These are phyloP conservation scores for Hippasteria phrygiana DNA, from an alignment of 53 echinoderm and acorn worm genomes.

Conservation along the genomic window DNA sequence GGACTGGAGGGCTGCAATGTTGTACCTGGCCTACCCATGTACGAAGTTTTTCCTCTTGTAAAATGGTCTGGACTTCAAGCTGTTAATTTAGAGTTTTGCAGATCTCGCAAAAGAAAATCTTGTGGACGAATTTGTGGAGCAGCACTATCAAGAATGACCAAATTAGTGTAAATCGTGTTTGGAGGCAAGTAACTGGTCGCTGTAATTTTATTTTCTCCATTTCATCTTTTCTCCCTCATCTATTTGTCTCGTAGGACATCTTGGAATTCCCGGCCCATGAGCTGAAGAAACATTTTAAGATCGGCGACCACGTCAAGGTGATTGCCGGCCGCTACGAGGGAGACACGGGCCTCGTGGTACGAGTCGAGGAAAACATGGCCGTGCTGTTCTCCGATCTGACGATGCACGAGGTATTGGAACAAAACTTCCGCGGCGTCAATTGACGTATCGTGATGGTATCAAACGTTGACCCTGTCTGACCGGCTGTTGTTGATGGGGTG, in stretches of 20 bases:
- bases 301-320: conserved; percentile 97
- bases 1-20: not conserved
- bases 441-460: no score
- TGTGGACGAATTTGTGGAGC: no score
- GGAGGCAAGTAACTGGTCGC: not conserved
- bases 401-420: conserved; percentile 89
- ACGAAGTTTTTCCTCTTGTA: not conserved
- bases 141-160: not conserved
- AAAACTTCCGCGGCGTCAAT: no score
- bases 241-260: conserved; percentile 68
- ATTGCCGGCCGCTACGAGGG: conserved; percentile 95
- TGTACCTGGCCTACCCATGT: not conserved
- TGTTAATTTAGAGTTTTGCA: no score
- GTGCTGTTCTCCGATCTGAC: conserved; percentile 97
- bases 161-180: not conserved
- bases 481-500: no score
- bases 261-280: conserved; percentile 94
- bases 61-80: no score
- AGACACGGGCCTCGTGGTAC: conserved; percentile 94
- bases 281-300: conserved; percentile 91
- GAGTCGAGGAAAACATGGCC: conserved; percentile 96
- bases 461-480: no score
- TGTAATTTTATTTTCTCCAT: not conserved
- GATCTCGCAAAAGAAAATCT: no score
- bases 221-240: not conserved